Conservation (phyloP, 2,797 vertebrate genomes). For the Xenops minutus region DNA sequence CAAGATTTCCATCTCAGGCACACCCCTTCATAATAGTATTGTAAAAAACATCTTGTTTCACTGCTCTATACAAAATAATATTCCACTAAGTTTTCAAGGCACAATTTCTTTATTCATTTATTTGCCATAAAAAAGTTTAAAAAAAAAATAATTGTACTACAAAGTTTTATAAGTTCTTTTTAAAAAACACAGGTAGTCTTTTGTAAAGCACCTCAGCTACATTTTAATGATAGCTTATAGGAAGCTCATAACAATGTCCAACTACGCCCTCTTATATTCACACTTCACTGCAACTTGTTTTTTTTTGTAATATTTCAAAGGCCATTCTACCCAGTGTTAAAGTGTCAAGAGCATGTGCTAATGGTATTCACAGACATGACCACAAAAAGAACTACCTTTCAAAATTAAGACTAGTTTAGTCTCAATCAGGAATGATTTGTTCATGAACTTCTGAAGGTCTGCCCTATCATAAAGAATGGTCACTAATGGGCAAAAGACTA, state of each 20-base stretch:
- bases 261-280: neutral
- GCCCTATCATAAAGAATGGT: neutral
- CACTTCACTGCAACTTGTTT: accelerated
- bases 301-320: neutral
- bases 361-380: neutral
- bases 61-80: neutral
- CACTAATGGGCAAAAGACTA: neutral
- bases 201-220: neutral
- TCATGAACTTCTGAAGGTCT: neutral
- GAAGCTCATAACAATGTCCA: neutral
- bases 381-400: neutral
- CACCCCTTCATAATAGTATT: neutral
- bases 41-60: neutral
- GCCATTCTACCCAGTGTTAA: neutral
- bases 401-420: neutral
- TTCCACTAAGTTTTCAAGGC: neutral
- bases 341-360: neutral
- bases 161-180: neutral
- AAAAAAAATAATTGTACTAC: accelerated
- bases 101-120: neutral
- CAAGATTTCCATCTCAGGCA: neutral
- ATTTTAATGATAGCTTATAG: neutral
- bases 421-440: neutral
- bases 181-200: neutral
- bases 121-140: neutral